Percentiles rank a stretch among this genome's conserved stretches.
These are phyloP conservation scores for Halcyon chelicuti DNA, from an alignment of 2,797 vertebrate species.

Conservation along the genomic window DNA sequence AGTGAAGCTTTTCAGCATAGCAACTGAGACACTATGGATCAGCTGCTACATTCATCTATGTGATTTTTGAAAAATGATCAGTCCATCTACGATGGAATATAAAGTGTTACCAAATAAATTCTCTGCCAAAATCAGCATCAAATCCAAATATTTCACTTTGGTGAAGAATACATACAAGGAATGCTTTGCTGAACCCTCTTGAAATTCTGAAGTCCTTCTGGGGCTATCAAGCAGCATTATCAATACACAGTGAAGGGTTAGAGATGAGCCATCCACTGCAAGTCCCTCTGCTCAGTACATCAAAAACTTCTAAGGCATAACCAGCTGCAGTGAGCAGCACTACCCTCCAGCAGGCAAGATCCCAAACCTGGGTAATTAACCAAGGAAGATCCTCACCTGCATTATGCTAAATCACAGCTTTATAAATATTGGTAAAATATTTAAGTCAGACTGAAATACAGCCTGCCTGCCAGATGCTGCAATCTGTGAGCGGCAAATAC, in stretches of 20 bases:
- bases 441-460: constrained; percentile 12
- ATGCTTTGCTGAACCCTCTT: background rate
- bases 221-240: background rate
- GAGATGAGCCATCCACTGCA: background rate
- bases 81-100: background rate
- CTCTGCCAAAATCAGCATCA: background rate
- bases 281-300: background rate
- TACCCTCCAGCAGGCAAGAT: background rate
- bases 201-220: background rate
- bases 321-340: background rate
- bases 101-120: background rate
- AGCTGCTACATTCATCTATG: background rate
- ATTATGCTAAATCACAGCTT: background rate
- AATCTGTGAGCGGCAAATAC: background rate
- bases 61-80: background rate
- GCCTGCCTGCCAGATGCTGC: constrained; percentile 39
- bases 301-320: background rate
- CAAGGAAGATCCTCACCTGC: background rate
- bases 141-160: background rate
- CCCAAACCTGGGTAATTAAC: background rate
- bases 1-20: background rate
- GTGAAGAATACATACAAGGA: background rate
- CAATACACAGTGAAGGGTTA: background rate
- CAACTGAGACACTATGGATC: background rate
- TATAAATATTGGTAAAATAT: background rate